Evolutionary conservation across 2,113 vertebrate genomes (phyloP).

Genomic region (Lophura nycthemera): DNA sequence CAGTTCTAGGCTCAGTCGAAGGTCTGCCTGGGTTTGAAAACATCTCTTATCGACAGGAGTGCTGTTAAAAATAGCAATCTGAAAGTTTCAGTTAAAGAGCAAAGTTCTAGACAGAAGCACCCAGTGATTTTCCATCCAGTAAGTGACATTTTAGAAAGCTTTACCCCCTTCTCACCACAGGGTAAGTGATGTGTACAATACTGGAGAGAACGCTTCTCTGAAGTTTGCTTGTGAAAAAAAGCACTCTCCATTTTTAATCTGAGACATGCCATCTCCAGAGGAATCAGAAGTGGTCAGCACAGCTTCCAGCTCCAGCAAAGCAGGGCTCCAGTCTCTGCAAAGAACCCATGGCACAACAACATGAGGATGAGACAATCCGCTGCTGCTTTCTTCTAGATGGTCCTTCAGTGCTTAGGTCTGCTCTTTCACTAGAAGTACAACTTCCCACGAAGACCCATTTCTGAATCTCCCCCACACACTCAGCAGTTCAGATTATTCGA

Average conservation of each 20-base stretch:
- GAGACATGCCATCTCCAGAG: neutral
- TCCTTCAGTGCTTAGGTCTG: neutral
- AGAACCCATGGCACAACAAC: neutral
- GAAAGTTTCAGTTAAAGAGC: neutral
- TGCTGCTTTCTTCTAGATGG: accelerated
- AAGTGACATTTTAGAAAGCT: neutral
- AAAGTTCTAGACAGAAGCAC: neutral
- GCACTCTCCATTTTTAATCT: neutral
- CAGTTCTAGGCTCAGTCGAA: neutral
- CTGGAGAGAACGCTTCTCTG: neutral
- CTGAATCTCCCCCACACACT: neutral
- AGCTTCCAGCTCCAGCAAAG: neutral
- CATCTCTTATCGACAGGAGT: neutral
- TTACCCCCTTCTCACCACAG: neutral
- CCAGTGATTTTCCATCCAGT: neutral
- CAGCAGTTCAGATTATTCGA: neutral
- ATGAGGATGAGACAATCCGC: neutral
- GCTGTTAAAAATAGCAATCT: neutral
- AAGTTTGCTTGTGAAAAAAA: neutral
- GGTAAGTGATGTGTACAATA: neutral
- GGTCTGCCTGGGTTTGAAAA: neutral
- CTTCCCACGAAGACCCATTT: neutral
- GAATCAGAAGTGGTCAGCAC: neutral
- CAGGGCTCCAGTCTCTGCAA: neutral
- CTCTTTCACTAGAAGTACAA: neutral